phyloP scores from a whole-genome alignment of 1,140 invertebrate species.

The Macrotrachela quadricornifera region DNA sequence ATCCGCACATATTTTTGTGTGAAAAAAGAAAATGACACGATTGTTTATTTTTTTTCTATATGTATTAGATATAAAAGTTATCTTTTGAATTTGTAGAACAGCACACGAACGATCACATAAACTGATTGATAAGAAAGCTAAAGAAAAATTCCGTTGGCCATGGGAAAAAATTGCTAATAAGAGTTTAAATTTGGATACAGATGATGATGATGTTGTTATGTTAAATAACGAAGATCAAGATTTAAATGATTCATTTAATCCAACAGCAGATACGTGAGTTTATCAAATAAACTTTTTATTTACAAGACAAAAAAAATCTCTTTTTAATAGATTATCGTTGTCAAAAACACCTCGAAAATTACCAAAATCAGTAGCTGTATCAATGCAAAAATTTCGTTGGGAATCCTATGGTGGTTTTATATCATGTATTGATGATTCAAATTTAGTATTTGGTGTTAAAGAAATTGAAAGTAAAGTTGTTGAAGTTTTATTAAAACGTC shows the following conservation, averaged over 20 bases:
- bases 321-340: too few relatives aligned
- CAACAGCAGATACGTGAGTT: neutral
- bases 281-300: too few relatives aligned
- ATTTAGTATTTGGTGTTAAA: constrained; percentile 19
- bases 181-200: constrained; percentile 14
- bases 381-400: constrained; percentile 14
- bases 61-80: neutral
- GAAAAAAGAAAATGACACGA: too few relatives aligned
- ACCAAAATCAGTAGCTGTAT: neutral
- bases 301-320: too few relatives aligned
- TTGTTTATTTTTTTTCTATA: neutral
- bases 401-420: constrained; percentile 18
- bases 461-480: constrained; percentile 16
- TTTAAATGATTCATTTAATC: constrained; percentile 1
- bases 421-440: constrained; percentile 14
- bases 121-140: constrained; percentile 15
- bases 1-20: too few relatives aligned
- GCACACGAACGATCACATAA: constrained; percentile 20
- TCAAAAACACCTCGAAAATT: neutral
- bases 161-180: constrained; percentile 22
- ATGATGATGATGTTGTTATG: constrained; percentile 14
- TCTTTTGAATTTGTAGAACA: constrained; percentile 11
- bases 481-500: constrained; percentile 20
- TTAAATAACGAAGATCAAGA: constrained; percentile 8
- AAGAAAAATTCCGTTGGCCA: constrained; percentile 25